Base-by-base conservation (phyloP, 2,797 vertebrate genomes). In the Dicrostonyx torquatus region DNA sequence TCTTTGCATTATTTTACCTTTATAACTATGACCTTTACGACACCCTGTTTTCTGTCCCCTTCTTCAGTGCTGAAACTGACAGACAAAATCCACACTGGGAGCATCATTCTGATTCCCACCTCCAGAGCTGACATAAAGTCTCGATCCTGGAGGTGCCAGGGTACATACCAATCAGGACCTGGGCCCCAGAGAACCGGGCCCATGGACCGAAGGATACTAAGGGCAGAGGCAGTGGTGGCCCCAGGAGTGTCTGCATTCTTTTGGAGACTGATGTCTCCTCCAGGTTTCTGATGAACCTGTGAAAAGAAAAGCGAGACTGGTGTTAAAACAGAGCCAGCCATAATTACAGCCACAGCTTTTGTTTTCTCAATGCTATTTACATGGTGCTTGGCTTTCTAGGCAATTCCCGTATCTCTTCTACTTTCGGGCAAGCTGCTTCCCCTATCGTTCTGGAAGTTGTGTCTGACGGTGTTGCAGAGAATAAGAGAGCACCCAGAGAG, bases 291-390 rank as follows among this genome's bases (percentile, higher is more conserved):
- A 98, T 94, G 98, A 98, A 98, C 97, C 97, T 97, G 97, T 97
- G 98, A 98, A 98, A 96, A 98, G 97, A 98, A 98, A 96, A 98
- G 97, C 9, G 55, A 96, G 95, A 76, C 96, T 96, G 89, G 97
- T 97, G 98, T 98, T 97, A 97, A 97, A 98, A 96, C 97, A 96
- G 98, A 97, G 97, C 0, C 77, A 96, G 86, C 96, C 96, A 4
- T 98, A 98, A 98, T 98, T 98, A 98, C 98, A 98, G 97, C 96
- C 98, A 95, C 98, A 97, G 97, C 97, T 98, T 98, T 98, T 97
- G 97, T 97, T 97, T 98, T 97, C 97, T 96, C 98, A 98, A 97
- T 79, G 94, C 96, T 72, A 90, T 97, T 98, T 95, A 84, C 37
- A 18, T 20, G 85, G 79, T 24, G 75, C 96, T 91, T 95, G 95